These are phyloP conservation scores for Paramacrobiotus metropolitanus DNA, from an alignment of 1,140 invertebrate genomes.

Conservation along the genomic window DNA sequence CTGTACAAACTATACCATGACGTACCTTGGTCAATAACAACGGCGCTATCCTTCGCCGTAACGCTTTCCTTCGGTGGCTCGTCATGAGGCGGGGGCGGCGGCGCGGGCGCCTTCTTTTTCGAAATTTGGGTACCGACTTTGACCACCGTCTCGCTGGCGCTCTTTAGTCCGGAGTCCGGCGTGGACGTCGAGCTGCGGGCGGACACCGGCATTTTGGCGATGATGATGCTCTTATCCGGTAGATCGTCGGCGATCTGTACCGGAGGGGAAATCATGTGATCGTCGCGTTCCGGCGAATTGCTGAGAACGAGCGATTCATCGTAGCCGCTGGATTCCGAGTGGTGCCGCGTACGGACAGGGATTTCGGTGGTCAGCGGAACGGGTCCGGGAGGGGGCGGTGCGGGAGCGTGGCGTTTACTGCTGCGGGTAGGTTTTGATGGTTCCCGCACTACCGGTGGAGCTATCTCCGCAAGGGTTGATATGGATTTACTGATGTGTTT, in stretches of 20 bases:
- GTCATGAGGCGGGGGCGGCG: background rate
- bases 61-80: background rate
- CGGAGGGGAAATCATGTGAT: background rate
- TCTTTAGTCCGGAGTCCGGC: background rate
- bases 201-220: background rate
- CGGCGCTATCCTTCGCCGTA: background rate
- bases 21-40: too few species aligned
- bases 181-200: background rate
- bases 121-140: background rate
- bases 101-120: background rate
- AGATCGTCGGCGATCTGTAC: background rate
- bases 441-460: too few species aligned
- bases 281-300: conserved; percentile 23
- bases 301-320: conserved; percentile 44
- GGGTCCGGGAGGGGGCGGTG: conserved; percentile 12
- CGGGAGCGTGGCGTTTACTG: conserved; percentile 16
- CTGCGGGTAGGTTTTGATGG: background rate
- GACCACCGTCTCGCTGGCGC: background rate
- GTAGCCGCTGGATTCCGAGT: conserved; percentile 47
- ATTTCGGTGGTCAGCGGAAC: conserved; percentile 5
- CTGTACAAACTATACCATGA: too few species aligned
- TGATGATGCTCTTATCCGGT: background rate
- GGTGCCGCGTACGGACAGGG: conserved; percentile 27
- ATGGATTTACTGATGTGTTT: too few species aligned
- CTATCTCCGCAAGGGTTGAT: too few species aligned